Conservation (phyloP, 2,888 invertebrate genomes). For the Chrysotoxum bicinctum region DNA sequence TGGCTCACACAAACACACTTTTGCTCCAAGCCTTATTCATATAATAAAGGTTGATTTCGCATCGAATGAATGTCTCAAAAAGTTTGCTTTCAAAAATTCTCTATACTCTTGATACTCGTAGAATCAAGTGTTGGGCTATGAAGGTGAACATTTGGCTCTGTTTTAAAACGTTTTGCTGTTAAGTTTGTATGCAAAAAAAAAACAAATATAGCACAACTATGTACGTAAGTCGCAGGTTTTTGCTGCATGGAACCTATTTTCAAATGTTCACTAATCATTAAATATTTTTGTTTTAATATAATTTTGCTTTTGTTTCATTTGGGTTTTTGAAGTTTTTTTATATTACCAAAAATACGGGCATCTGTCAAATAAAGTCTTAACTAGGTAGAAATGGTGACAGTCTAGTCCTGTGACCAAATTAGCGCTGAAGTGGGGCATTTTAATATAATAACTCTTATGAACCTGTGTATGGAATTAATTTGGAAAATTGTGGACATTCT, state of each 20-base stretch:
- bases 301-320: no score
- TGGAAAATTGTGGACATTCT: no score
- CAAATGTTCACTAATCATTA: no score
- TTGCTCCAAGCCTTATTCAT: constrained; percentile 18
- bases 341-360: no score
- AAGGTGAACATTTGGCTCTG: constrained; percentile 1
- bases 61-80: constrained; percentile 19
- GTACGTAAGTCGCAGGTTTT: background rate
- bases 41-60: constrained; percentile 11
- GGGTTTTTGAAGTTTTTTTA: background rate
- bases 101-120: background rate
- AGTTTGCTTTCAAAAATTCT: constrained; percentile 20
- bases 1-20: background rate
- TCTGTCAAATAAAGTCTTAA: no score
- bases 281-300: no score
- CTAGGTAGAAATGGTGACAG: no score
- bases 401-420: no score
- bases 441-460: no score
- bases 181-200: constrained; percentile 1
- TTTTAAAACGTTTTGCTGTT: constrained; percentile 1
- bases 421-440: no score
- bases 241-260: background rate
- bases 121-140: background rate
- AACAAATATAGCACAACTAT: background rate
- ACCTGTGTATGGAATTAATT: no score